Conservation (phyloP, 2,888 invertebrate genomes). For the Osmoderma eremita region DNA sequence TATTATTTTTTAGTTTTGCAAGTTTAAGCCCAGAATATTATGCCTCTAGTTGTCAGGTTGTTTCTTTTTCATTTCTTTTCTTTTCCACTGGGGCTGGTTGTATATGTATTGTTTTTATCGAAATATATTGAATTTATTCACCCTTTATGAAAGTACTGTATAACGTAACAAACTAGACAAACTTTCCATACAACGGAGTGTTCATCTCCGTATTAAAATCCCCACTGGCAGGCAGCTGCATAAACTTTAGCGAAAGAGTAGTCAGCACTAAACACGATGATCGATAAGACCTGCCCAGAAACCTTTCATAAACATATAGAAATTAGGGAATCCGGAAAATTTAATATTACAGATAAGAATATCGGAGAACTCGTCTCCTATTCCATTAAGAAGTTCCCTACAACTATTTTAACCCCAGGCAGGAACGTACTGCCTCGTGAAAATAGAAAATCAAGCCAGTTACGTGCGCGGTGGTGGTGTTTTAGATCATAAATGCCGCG, state of each 20-base stretch:
- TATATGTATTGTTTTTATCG: too few relatives aligned
- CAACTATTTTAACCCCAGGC: neutral
- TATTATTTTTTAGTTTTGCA: too few relatives aligned
- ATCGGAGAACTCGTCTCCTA: neutral
- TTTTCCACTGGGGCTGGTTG: too few relatives aligned
- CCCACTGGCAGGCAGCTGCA: constrained; percentile 58
- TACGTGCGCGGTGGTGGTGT: neutral
- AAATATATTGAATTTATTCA: too few relatives aligned
- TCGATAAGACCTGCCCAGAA: constrained; percentile 54
- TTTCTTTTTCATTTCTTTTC: too few relatives aligned
- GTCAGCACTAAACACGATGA: constrained; percentile 60
- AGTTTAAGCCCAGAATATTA: too few relatives aligned
- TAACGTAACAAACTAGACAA: too few relatives aligned
- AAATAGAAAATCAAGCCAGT: neutral
- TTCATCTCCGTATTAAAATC: constrained; percentile 36
- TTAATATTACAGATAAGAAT: constrained; percentile 36
- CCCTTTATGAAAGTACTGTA: too few relatives aligned
- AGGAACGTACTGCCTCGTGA: neutral
- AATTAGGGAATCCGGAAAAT: constrained; percentile 34
- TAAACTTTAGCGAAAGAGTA: constrained; percentile 61
- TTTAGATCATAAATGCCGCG: neutral
- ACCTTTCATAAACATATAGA: constrained; percentile 4
- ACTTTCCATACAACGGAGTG: too few relatives aligned
- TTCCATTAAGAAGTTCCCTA: neutral
- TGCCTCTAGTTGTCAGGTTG: too few relatives aligned